A percentile compares a stretch with the other conserved stretches of the same genome.
Evolutionary conservation across 2,797 vertebrate species (phyloP).

Genomic region (Hemitrygon akajei): DNA sequence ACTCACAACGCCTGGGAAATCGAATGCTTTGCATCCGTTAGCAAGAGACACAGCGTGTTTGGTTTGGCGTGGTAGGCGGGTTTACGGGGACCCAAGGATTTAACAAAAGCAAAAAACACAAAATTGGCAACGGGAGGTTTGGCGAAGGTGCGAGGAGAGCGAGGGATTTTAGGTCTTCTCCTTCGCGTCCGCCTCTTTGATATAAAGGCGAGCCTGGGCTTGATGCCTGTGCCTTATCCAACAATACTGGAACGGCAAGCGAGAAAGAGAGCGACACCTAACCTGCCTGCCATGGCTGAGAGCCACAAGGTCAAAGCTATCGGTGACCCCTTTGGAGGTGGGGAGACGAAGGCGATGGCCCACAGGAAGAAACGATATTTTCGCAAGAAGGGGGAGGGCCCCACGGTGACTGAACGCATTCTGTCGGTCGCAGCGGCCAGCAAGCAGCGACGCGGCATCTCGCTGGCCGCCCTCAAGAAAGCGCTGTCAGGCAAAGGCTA

Average conservation of each 20-base stretch:
- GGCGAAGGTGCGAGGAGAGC: not conserved
- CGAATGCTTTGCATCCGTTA: not conserved
- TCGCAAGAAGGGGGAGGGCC: not conserved
- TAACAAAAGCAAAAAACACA: not conserved
- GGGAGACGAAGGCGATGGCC: not conserved
- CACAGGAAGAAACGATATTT: not conserved
- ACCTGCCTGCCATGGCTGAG: not conserved
- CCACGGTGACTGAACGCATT: not conserved
- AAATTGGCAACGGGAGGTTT: not conserved
- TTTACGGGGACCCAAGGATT: not conserved
- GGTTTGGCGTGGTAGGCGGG: not conserved
- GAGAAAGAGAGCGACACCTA: not conserved
- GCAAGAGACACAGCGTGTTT: not conserved
- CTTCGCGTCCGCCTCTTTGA: not conserved
- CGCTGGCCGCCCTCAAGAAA: not conserved
- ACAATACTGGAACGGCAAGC: not conserved
- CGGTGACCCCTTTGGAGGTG: not conserved
- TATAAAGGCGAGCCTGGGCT: not conserved
- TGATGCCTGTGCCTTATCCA: not conserved
- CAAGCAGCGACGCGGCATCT: not conserved
- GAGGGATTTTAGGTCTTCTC: not conserved
- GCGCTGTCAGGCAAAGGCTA: not conserved
- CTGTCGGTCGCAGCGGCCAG: not conserved
- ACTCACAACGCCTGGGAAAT: rapidly evolving
- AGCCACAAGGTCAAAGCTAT: not conserved